Evolutionary conservation across 1,140 invertebrate genomes (phyloP), one percentile per base, ranked within the genome.

Genomic region (Aphaenogaster rudis): DNA sequence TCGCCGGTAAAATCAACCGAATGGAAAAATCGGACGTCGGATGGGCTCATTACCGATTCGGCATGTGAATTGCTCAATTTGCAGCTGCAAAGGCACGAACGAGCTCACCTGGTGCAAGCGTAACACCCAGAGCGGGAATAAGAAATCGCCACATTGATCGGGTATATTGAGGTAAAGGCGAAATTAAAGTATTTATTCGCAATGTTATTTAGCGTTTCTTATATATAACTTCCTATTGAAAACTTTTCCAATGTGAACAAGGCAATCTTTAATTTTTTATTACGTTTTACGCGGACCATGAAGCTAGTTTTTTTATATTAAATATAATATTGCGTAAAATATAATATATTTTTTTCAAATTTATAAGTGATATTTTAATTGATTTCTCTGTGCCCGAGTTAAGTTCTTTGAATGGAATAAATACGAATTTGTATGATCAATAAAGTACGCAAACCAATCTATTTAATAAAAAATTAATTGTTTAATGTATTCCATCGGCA

Each of bases 41-140:
- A 89, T 88, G 59, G 42, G 80, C 66, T 88, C 80, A 72, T 89
- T 89, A 89, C 52, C 59, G 88, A 89, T 89, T 89, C 79, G 71
- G 74, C 80, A 88, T 88, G 86, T 59, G 57, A 89, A 89, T 88
- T 88, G 86, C 86, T 89, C 86, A 86, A 89, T 89, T 89, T 86
- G 57, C 86, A 67, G 52, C 61, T 86, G 39, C 74, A 42, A 69
- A 52, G 8, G 39, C 48, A 28, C 28, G 13, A 17, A 61, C 57
- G 28, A 36, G 6, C 52, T 54, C 48, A 76, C 36, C 21, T 80
- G 48, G 48, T 54, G 15, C n/a, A 57, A 42, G 15, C 8, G 4
- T 5, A 48, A 48, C 36, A 66, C 33, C 17, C 17, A 17, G 21
- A 33, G 9, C n/a, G 28, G 28, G 28, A 21, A 28, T 36, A 66